These are phyloP conservation scores for Channa striata DNA, from an alignment of 2,797 vertebrate genomes.

Conservation along the genomic window DNA sequence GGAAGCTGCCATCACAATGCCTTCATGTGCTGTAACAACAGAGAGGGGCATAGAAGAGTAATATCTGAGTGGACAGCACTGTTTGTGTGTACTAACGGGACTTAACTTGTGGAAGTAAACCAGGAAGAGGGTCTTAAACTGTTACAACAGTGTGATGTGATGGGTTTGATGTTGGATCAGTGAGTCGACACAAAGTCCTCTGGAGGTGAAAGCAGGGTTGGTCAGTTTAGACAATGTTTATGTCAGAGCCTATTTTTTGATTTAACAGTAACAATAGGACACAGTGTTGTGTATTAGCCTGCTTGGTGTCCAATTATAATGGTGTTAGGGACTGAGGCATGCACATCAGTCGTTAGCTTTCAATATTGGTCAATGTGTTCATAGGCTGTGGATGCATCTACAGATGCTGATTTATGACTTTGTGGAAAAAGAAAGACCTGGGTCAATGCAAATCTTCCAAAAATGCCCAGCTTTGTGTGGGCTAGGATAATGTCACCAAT, in stretches of 20 bases:
- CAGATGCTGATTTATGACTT: too few relatives aligned
- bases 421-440: too few relatives aligned
- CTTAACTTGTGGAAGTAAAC: conserved; percentile 52
- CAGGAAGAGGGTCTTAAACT: conserved; percentile 69
- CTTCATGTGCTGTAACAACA: conserved; percentile 65
- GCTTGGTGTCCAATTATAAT: background rate
- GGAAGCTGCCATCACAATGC: conserved; percentile 70
- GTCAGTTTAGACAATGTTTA: background rate
- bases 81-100: conserved; percentile 61
- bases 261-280: background rate
- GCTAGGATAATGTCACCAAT: too few relatives aligned
- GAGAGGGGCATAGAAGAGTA: conserved; percentile 44
- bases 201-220: conserved; percentile 25
- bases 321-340: too few relatives aligned
- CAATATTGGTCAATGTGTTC: too few relatives aligned
- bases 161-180: conserved; percentile 53
- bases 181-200: conserved; percentile 54
- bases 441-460: too few relatives aligned
- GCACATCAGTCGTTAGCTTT: too few relatives aligned
- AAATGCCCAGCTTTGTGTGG: too few relatives aligned
- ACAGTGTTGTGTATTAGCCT: background rate
- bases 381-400: too few relatives aligned
- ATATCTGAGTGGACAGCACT: conserved; percentile 45
- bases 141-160: conserved; percentile 50
- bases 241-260: background rate